phyloP scores from a whole-genome alignment of 2,888 invertebrate species.

The Amphipoea oculea region DNA sequence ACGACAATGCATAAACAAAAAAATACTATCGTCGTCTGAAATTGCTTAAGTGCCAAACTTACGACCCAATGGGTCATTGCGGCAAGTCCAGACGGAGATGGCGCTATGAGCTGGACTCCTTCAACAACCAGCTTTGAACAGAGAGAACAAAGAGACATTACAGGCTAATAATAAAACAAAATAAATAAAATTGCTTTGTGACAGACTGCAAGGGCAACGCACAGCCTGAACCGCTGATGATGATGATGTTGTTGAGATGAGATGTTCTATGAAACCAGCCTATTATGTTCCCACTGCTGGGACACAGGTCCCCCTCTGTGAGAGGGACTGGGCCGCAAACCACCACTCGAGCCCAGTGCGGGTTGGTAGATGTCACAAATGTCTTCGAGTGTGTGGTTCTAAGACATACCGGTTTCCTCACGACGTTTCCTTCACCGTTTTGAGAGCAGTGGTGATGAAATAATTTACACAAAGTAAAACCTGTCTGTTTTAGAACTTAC shows the following conservation, averaged over 20 bases:
- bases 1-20: conserved; percentile 15
- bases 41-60: neutral
- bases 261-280: neutral
- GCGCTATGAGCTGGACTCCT: no score
- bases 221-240: neutral
- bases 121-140: no score
- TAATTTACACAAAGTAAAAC: neutral
- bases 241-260: neutral
- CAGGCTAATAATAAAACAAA: no score
- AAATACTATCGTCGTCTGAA: neutral
- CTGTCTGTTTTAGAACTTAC: neutral
- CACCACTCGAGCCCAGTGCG: neutral
- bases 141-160: no score
- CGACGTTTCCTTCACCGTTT: neutral
- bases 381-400: neutral
- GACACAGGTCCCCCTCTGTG: no score
- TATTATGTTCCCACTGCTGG: no score
- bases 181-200: no score
- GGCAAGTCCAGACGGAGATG: neutral
- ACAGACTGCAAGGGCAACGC: neutral
- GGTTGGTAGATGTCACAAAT: no score
- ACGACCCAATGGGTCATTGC: neutral
- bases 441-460: neutral
- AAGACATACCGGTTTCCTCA: neutral
- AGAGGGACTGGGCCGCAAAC: neutral